These are phyloP conservation scores for Sitophilus oryzae DNA, from an alignment of 1,140 invertebrate genomes.

Conservation along the genomic window DNA sequence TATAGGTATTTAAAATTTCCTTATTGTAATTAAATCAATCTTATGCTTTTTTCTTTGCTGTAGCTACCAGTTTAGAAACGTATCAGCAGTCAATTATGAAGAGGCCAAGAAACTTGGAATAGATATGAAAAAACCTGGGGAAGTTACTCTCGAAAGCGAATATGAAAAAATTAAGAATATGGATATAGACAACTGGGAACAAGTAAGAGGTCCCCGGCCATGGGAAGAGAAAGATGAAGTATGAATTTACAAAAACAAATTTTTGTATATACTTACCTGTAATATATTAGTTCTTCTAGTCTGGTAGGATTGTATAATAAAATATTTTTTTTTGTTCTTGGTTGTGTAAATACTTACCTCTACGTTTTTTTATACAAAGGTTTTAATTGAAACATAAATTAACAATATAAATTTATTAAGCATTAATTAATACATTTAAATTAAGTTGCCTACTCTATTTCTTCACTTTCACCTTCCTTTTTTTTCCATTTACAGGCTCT, in stretches of 20 bases:
- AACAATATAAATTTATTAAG: too few species aligned
- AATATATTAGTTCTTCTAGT: slow-evolving; percentile 49
- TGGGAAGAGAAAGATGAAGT: slow-evolving; percentile 58
- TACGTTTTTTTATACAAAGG: too few species aligned
- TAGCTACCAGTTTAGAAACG: slow-evolving; percentile 64
- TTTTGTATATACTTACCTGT: slow-evolving; percentile 19
- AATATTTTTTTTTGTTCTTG: not conserved
- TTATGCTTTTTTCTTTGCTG: slow-evolving; percentile 25
- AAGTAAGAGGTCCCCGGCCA: slow-evolving; percentile 68
- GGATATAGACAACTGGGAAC: slow-evolving; percentile 76
- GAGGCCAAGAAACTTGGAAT: slow-evolving; percentile 61
- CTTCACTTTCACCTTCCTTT: slow-evolving; percentile 44
- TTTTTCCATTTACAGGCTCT: slow-evolving; percentile 45
- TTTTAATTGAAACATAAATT: too few species aligned
- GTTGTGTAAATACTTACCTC: not conserved
- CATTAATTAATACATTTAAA: too few species aligned
- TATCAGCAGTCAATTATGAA: slow-evolving; percentile 53
- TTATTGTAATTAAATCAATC: not conserved
- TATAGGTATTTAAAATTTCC: too few species aligned
- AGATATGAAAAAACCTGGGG: slow-evolving; percentile 55
- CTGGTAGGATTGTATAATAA: too few species aligned
- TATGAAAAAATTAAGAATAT: slow-evolving; percentile 65
- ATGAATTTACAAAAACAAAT: not conserved
- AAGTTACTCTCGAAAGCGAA: slow-evolving; percentile 64
- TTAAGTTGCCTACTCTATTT: too few species aligned